Evolutionary conservation across 92 coral and sea anemone species (phyloP).

Genomic region (Epizoanthus fatuus): DNA sequence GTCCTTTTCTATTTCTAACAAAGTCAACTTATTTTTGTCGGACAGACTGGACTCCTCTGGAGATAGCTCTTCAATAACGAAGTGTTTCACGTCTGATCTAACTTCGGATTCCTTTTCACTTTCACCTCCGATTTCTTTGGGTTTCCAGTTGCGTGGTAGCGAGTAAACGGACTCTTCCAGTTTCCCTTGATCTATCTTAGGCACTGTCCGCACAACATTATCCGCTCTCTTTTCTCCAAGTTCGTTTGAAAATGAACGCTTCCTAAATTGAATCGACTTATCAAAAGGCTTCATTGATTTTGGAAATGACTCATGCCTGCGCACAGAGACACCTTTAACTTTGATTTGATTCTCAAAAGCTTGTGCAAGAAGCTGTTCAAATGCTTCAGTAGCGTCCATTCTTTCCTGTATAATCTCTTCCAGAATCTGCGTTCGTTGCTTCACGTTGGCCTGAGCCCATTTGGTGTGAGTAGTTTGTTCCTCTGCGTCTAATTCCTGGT

Average conservation of each 20-base stretch:
- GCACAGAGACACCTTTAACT: constrained; percentile 53
- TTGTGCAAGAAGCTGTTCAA: constrained; percentile 20
- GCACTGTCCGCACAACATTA: neutral
- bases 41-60: neutral
- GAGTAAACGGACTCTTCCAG: neutral
- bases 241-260: constrained; percentile 85
- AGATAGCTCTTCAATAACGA: constrained; percentile 23
- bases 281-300: constrained; percentile 57
- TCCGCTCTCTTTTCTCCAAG: neutral
- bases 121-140: neutral
- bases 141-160: constrained; percentile 16
- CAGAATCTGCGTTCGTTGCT: constrained; percentile 81
- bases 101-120: neutral
- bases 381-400: constrained; percentile 33
- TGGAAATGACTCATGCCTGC: constrained; percentile 82
- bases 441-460: constrained; percentile 85
- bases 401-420: constrained; percentile 75
- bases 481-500: constrained; percentile 57
- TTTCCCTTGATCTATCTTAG: neutral
- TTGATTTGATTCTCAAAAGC: constrained; percentile 28
- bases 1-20: neutral
- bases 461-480: constrained; percentile 43
- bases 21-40: constrained; percentile 1
- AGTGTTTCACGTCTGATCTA: neutral
- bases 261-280: constrained; percentile 54